Percentiles rank a stretch among this genome's conserved stretches.
Evolutionary conservation across 2,797 vertebrate genomes (phyloP).

Genomic region (Chaenodraco wilsoni): DNA sequence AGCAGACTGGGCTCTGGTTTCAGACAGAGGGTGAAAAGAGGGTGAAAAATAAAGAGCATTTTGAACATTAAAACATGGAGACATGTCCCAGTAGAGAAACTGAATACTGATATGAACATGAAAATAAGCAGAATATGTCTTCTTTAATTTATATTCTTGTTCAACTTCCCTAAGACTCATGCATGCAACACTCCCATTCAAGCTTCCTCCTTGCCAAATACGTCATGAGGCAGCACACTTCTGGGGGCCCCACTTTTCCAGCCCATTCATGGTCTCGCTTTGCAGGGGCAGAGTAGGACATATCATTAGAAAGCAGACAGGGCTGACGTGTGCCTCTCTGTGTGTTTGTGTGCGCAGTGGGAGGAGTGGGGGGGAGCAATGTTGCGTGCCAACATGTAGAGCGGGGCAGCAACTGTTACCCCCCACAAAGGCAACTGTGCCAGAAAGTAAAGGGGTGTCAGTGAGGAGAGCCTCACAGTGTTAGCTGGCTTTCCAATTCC

Average conservation of each 20-base stretch:
- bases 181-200: slow-evolving; percentile 28
- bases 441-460: slow-evolving; percentile 38
- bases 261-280: slow-evolving; percentile 87
- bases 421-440: slow-evolving; percentile 60
- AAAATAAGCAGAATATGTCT: not conserved
- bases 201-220: slow-evolving; percentile 30
- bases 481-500: slow-evolving; percentile 69
- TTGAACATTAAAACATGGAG: too few species aligned
- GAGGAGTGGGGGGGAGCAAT: slow-evolving; percentile 38
- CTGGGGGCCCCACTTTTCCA: slow-evolving; percentile 79
- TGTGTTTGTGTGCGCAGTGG: slow-evolving; percentile 29
- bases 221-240: slow-evolving; percentile 44
- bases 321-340: slow-evolving; percentile 47
- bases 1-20: too few species aligned
- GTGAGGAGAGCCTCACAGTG: slow-evolving; percentile 47
- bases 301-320: slow-evolving; percentile 70
- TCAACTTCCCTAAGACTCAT: not conserved
- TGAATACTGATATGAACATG: too few species aligned
- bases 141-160: not conserved
- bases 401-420: slow-evolving; percentile 64
- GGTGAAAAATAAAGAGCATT: too few species aligned
- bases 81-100: too few species aligned
- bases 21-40: too few species aligned
- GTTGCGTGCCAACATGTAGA: slow-evolving; percentile 57
- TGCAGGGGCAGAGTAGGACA: slow-evolving; percentile 71